Conservation (phyloP, 2,888 invertebrate species). For the Phalangium opilio region DNA sequence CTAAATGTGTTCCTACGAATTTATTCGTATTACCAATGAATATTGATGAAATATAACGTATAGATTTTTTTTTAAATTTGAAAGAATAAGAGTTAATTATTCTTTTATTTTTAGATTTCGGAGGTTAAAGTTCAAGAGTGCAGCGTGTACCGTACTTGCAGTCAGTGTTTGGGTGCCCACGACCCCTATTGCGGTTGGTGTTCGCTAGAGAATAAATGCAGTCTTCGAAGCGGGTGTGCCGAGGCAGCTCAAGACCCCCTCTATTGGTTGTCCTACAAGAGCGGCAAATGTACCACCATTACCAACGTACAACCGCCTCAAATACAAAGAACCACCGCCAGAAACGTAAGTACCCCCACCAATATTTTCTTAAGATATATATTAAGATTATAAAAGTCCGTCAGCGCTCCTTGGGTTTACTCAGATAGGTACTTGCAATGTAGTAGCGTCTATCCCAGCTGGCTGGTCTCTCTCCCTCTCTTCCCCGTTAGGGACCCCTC, state of each 20-base stretch:
- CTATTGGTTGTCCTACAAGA: slow-evolving; percentile 92
- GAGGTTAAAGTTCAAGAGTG: slow-evolving; percentile 92
- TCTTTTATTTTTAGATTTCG: slow-evolving; percentile 40
- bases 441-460: no score
- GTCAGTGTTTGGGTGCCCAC: slow-evolving; percentile 78
- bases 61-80: no score
- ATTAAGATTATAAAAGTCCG: no score
- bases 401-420: no score
- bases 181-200: slow-evolving; percentile 98
- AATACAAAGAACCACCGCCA: slow-evolving; percentile 78
- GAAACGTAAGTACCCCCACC: slow-evolving; percentile 43
- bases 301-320: slow-evolving; percentile 79
- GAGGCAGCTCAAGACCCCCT: slow-evolving; percentile 76
- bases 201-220: slow-evolving; percentile 89
- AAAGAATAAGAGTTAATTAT: no score
- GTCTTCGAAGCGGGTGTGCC: slow-evolving; percentile 74
- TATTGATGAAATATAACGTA: no score
- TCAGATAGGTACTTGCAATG: no score
- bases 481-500: no score
- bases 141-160: slow-evolving; percentile 74
- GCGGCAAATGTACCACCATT: slow-evolving; percentile 90
- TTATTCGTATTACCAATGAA: no score
- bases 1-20: no score
- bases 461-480: no score
- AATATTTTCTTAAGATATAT: not conserved